Percentiles rank a stretch among this genome's conserved stretches.
phyloP scores from a whole-genome alignment of 1,140 invertebrate species.

The Brachionus plicatilis region DNA sequence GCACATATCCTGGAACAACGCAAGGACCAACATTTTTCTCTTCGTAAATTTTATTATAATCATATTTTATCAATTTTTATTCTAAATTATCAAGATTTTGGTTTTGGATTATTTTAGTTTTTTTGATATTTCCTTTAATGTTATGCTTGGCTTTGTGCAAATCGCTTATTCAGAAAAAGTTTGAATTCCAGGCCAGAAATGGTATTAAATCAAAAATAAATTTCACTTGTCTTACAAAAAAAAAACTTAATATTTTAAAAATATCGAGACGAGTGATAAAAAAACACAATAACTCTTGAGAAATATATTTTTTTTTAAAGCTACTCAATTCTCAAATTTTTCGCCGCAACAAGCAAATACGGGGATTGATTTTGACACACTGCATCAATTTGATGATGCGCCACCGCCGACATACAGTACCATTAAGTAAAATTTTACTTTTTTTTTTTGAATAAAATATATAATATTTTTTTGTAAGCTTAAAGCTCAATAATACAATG shows the following conservation, averaged over 20 bases:
- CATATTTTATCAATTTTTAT: background rate
- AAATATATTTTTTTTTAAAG: background rate
- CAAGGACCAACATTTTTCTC: background rate
- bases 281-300: too few relatives aligned
- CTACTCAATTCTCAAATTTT: background rate
- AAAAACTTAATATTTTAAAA: background rate
- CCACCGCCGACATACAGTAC: background rate
- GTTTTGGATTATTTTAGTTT: background rate
- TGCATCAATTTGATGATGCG: background rate
- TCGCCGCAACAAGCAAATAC: background rate
- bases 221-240: background rate
- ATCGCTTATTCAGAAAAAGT: background rate
- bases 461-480: background rate
- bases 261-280: too few relatives aligned
- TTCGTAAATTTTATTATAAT: background rate
- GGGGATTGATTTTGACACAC: background rate
- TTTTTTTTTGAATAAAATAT: background rate
- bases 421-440: background rate
- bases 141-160: background rate
- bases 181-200: background rate
- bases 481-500: background rate
- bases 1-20: too few relatives aligned
- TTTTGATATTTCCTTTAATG: background rate
- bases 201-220: background rate
- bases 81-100: background rate